Conservation (phyloP, 2,888 invertebrate species). For the Podabrus alpinus region DNA sequence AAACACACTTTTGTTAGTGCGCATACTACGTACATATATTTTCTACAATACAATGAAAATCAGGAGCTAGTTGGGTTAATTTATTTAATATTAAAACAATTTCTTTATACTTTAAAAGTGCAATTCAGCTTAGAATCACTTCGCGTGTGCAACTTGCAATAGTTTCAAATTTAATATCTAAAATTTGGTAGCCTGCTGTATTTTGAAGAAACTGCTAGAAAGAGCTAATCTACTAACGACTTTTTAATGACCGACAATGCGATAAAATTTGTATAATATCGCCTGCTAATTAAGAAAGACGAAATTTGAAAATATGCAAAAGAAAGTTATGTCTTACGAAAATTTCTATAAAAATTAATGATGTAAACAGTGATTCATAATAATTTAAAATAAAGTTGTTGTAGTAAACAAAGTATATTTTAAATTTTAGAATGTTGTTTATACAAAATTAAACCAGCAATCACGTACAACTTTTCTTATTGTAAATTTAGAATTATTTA, state of each 20-base stretch:
- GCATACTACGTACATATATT: background rate
- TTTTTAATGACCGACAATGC: background rate
- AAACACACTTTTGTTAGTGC: background rate
- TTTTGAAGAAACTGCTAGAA: background rate
- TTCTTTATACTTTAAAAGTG: background rate
- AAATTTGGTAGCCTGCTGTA: background rate
- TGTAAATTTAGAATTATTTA: background rate
- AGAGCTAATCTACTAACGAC: background rate
- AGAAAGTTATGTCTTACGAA: background rate
- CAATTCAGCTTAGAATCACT: background rate
- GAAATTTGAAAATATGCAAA: background rate
- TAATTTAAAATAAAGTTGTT: background rate
- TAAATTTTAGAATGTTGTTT: background rate
- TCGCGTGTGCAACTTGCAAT: background rate
- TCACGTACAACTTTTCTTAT: background rate
- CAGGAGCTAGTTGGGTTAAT: background rate
- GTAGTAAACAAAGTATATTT: background rate
- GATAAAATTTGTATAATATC: background rate
- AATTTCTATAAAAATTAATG: background rate
- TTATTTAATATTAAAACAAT: background rate
- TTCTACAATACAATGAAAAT: background rate
- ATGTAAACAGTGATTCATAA: background rate
- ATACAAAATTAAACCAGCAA: background rate
- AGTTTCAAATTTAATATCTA: background rate
- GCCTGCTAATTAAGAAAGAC: background rate